Percentiles rank a stretch among this genome's conserved stretches.
Evolutionary conservation across 2,113 vertebrate species (phyloP).

Genomic region (Pituophis catenifer): DNA sequence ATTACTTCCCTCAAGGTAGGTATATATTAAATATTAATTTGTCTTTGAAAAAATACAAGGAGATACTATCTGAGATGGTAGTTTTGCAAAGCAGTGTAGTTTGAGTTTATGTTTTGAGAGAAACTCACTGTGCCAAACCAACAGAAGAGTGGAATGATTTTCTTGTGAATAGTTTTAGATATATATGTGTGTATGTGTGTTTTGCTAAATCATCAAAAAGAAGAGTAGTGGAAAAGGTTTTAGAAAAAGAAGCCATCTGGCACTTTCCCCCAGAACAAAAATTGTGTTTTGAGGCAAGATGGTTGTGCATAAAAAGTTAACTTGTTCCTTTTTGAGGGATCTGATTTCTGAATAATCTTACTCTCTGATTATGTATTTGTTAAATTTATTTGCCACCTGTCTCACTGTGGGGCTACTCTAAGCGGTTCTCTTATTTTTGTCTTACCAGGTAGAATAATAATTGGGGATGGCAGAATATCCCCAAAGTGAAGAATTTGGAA

Average conservation of each 20-base stretch:
- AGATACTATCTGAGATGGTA: neutral
- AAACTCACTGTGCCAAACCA: neutral
- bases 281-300: neutral
- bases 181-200: neutral
- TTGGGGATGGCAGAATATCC: neutral
- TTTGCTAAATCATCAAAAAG: neutral
- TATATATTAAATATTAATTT: neutral
- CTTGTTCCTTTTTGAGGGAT: neutral
- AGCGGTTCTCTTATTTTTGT: neutral
- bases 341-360: neutral
- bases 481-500: neutral
- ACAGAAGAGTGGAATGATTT: neutral
- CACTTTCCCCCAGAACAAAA: neutral
- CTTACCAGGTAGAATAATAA: neutral
- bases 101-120: neutral
- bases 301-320: neutral
- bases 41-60: neutral
- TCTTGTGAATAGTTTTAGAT: neutral
- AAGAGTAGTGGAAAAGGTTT: no score
- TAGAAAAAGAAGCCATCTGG: neutral
- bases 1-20: conserved; percentile 90
- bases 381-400: neutral
- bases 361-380: neutral
- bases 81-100: neutral
- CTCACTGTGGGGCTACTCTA: neutral